Percentiles rank a stretch among this genome's conserved stretches.
Evolutionary conservation across 2,797 vertebrate species (phyloP).

Genomic region (Labeo calbasu): DNA sequence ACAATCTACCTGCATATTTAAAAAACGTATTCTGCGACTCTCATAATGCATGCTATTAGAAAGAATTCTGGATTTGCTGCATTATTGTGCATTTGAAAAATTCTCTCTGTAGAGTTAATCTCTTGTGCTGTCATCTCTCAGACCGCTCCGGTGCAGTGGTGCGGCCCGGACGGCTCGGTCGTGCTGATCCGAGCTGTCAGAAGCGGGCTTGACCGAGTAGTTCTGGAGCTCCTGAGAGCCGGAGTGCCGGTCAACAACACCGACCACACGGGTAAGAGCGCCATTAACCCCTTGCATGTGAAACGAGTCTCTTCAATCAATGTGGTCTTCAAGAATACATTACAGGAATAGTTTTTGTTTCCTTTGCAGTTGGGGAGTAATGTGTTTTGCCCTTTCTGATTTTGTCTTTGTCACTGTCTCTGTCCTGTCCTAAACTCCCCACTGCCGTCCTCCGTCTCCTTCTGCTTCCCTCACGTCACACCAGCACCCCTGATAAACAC

Average conservation of each 20-base stretch:
- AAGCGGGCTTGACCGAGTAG: slow-evolving; percentile 86
- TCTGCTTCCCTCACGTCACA: slow-evolving; percentile 42
- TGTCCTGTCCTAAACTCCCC: slow-evolving; percentile 51
- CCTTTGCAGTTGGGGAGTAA: slow-evolving; percentile 62
- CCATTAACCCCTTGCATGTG: neutral
- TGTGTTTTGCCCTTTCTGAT: slow-evolving; percentile 64
- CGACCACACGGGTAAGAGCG: slow-evolving; percentile 83
- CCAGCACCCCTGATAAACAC: slow-evolving; percentile 76
- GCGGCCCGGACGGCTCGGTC: slow-evolving; percentile 85
- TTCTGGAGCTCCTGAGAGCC: slow-evolving; percentile 86
- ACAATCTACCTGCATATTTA: neutral
- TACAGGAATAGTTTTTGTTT: slow-evolving; percentile 12
- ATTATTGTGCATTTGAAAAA: neutral
- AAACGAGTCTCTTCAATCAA: neutral
- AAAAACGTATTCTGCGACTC: neutral
- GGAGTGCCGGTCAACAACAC: slow-evolving; percentile 88
- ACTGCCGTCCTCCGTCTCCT: slow-evolving; percentile 32
- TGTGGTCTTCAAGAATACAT: neutral
- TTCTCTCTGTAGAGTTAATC: neutral
- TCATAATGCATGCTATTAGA: neutral
- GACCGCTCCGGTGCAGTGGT: slow-evolving; percentile 79
- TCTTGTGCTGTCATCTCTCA: slow-evolving; percentile 43
- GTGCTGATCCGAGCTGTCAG: slow-evolving; percentile 88
- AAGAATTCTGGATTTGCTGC: neutral
- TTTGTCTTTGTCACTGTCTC: slow-evolving; percentile 71